phyloP scores from a whole-genome alignment of 2,797 vertebrate species.

The Pagetopsis macropterus region DNA sequence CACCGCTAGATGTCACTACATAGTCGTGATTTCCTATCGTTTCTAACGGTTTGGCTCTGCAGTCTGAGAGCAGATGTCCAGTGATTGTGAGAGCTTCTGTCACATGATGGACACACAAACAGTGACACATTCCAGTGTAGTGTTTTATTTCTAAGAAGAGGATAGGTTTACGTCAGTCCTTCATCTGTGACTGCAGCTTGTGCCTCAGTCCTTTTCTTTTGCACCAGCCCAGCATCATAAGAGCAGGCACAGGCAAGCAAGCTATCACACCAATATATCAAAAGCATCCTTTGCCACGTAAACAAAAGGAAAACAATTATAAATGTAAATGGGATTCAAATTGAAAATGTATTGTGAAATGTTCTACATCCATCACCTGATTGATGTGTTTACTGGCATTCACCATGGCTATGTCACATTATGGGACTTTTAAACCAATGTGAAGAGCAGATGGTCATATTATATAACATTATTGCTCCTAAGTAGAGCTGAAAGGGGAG shows the following conservation, averaged over 20 bases:
- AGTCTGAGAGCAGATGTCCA: neutral
- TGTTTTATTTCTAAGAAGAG: neutral
- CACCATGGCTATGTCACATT: conserved; percentile 24
- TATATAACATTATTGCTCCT: conserved; percentile 76
- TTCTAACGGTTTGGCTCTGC: neutral
- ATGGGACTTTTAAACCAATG: conserved; percentile 68
- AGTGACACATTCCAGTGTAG: neutral
- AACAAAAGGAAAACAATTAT: neutral
- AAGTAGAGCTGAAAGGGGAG: conserved; percentile 62
- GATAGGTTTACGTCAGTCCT: neutral
- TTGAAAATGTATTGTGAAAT: neutral
- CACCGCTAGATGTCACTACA: conserved; percentile 53
- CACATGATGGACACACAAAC: neutral
- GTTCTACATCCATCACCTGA: conserved; percentile 9
- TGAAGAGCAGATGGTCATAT: conserved; percentile 76
- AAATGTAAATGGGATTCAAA: neutral
- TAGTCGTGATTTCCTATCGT: neutral
- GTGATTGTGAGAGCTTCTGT: neutral
- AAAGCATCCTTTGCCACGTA: neutral
- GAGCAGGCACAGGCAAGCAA: neutral
- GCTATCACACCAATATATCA: neutral
- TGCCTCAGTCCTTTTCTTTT: neutral
- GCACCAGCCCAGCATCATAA: neutral
- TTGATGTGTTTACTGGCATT: conserved; percentile 33
- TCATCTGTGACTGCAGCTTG: neutral